phyloP scores from a whole-genome alignment of 1,140 invertebrate species.

The Batillaria attramentaria region DNA sequence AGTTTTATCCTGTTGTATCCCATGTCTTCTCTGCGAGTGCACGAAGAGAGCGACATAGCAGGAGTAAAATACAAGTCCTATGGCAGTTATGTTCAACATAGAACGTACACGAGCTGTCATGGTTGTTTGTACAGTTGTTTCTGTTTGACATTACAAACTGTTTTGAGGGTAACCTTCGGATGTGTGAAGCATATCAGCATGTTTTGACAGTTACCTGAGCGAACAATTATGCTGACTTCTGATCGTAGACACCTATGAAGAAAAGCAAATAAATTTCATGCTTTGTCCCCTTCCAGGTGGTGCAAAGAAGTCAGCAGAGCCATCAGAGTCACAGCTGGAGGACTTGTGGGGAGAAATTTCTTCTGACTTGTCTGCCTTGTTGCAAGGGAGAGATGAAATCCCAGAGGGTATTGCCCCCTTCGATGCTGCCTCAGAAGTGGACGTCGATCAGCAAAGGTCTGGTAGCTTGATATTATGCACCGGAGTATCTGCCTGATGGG shows the following conservation, averaged over 20 bases:
- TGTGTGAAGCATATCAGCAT: too few relatives aligned
- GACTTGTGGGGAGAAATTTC: slow-evolving; percentile 83
- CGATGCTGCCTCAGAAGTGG: slow-evolving; percentile 86
- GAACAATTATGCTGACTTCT: too few relatives aligned
- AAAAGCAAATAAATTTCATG: background rate
- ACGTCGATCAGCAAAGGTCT: slow-evolving; percentile 92
- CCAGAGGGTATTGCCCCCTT: slow-evolving; percentile 83
- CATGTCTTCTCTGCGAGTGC: too few relatives aligned
- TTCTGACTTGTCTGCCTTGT: slow-evolving; percentile 80
- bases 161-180: background rate
- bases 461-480: slow-evolving; percentile 43
- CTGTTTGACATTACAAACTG: background rate
- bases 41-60: too few relatives aligned
- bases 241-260: background rate
- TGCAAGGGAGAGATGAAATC: slow-evolving; percentile 76
- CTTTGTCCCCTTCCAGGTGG: background rate
- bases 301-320: slow-evolving; percentile 30
- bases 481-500: background rate
- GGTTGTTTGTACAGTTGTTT: background rate
- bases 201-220: too few relatives aligned
- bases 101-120: too few relatives aligned
- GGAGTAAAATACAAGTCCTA: too few relatives aligned
- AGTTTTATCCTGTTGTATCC: too few relatives aligned
- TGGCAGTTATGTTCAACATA: too few relatives aligned
- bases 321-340: slow-evolving; percentile 71